Evolutionary conservation across 1,140 invertebrate species (phyloP).

Genomic region (Sitobion miscanthi): DNA sequence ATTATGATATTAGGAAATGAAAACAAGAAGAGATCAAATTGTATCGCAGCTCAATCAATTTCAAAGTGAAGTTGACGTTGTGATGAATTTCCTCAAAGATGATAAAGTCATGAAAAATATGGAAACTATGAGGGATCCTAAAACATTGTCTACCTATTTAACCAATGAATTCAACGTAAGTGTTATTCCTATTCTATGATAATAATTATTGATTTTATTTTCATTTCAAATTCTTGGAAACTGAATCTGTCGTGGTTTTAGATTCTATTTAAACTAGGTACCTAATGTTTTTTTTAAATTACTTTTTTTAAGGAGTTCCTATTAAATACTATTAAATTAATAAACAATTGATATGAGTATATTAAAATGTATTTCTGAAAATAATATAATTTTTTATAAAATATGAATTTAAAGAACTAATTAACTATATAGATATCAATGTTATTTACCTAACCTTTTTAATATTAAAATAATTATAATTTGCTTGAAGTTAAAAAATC

Average conservation of each 20-base stretch:
- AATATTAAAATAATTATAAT: too few species aligned
- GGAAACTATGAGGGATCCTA: conserved; percentile 89
- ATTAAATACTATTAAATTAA: not conserved
- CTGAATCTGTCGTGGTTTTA: too few species aligned
- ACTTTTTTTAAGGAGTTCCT: not conserved
- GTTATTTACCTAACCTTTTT: too few species aligned
- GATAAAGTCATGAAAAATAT: conserved; percentile 91
- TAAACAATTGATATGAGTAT: not conserved
- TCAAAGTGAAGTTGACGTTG: conserved; percentile 83
- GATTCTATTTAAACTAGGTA: not conserved
- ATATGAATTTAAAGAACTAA: too few species aligned
- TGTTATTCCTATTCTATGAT: conserved; percentile 56
- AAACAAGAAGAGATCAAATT: conserved; percentile 79
- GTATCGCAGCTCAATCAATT: conserved; percentile 83
- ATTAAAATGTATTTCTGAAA: not conserved
- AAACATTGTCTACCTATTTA: conserved; percentile 88
- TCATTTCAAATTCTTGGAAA: too few species aligned
- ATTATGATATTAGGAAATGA: conserved; percentile 71
- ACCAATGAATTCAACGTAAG: conserved; percentile 80
- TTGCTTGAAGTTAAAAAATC: not conserved
- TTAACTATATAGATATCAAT: too few species aligned
- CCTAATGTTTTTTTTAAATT: not conserved
- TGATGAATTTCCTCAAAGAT: conserved; percentile 83
- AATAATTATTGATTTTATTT: not conserved
- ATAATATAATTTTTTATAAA: too few species aligned